Conservation (phyloP, 1,140 invertebrate genomes). For the Orius insidiosus region DNA sequence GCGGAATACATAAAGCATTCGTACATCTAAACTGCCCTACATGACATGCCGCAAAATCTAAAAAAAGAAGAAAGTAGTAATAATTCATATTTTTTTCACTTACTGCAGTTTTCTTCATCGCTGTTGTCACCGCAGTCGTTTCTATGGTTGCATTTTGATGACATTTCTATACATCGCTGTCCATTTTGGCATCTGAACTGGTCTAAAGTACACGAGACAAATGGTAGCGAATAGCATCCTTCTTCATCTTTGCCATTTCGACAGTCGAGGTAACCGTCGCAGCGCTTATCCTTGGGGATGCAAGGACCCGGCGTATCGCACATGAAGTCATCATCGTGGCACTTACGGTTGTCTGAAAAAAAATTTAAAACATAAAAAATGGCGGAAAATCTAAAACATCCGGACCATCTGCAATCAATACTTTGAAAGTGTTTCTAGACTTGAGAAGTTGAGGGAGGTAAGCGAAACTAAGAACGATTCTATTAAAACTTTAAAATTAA, state of each 20-base stretch:
- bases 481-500: no score
- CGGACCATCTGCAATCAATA: neutral
- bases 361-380: conserved; percentile 9
- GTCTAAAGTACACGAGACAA: conserved; percentile 59
- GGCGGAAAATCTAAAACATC: neutral
- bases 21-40: conserved; percentile 82
- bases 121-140: conserved; percentile 80
- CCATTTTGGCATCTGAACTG: conserved; percentile 77
- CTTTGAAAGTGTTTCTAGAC: neutral
- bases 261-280: conserved; percentile 79
- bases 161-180: conserved; percentile 63
- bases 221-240: conserved; percentile 38
- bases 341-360: conserved; percentile 64
- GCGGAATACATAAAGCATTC: conserved; percentile 83
- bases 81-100: conserved; percentile 26
- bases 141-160: conserved; percentile 70
- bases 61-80: conserved; percentile 14
- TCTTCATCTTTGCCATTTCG: conserved; percentile 73
- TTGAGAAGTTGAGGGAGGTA: neutral
- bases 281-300: conserved; percentile 68
- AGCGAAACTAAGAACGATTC: no score
- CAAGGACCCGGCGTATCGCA: conserved; percentile 35
- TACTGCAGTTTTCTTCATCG: conserved; percentile 72
- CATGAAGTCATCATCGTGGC: conserved; percentile 64
- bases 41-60: conserved; percentile 79